Conservation (phyloP, 2,797 vertebrate genomes). For the Catharus ustulatus region DNA sequence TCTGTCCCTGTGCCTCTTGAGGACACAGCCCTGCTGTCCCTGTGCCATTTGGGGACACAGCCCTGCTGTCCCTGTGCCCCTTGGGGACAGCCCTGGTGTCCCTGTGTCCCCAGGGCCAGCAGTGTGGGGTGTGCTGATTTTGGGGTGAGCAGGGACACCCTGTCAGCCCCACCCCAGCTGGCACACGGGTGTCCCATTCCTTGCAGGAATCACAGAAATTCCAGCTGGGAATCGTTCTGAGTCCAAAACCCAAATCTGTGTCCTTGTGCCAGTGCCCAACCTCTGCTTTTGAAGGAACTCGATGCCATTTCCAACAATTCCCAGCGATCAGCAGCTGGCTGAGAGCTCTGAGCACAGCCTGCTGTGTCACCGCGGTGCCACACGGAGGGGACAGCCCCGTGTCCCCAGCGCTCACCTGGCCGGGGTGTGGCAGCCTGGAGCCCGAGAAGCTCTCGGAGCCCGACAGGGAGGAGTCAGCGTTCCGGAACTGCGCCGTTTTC, state of each 20-base stretch:
- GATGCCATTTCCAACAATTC: accelerated
- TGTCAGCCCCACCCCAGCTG: background rate
- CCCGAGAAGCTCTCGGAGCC: slow-evolving; percentile 56
- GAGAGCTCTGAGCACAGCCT: background rate
- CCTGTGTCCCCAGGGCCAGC: background rate
- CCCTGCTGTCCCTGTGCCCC: background rate
- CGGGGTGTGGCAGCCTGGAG: background rate
- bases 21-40: too few species aligned
- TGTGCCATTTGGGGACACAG: background rate
- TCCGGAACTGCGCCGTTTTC: slow-evolving; percentile 58
- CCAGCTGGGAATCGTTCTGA: background rate
- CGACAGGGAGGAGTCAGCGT: slow-evolving; percentile 32
- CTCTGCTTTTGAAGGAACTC: background rate
- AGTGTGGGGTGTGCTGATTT: background rate
- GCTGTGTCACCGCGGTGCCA: background rate
- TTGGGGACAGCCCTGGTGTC: too few species aligned
- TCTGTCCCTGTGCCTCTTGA: too few species aligned
- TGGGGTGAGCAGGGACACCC: background rate
- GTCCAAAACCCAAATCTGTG: background rate
- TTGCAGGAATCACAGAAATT: background rate
- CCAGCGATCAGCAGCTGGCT: background rate
- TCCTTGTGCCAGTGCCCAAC: background rate
- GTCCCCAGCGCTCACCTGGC: slow-evolving; percentile 44
- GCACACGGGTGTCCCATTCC: too few species aligned
- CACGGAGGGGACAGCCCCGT: too few species aligned